Conservation (phyloP, 1,140 invertebrate genomes). For the Nylanderia fulva region DNA sequence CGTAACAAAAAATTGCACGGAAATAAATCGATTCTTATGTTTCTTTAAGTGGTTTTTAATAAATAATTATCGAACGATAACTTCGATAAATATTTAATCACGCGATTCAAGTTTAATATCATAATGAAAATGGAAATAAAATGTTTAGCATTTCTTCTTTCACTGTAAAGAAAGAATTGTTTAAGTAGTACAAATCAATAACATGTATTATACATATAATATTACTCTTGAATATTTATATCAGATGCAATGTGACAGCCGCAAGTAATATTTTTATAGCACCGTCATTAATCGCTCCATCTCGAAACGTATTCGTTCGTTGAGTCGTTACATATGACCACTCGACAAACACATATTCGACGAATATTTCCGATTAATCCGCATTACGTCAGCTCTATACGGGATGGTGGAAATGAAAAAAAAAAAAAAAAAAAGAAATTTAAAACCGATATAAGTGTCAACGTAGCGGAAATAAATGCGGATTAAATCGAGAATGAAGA, state of each 20-base stretch:
- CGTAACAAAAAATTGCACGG: neutral
- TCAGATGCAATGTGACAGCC: neutral
- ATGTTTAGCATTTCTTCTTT: neutral
- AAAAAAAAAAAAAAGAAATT: slow-evolving; percentile 25
- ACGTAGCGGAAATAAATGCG: slow-evolving; percentile 36
- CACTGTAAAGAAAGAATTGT: neutral
- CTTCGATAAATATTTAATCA: too few species aligned
- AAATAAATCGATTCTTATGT: neutral
- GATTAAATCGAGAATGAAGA: slow-evolving; percentile 26
- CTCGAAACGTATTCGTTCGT: slow-evolving; percentile 1
- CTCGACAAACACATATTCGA: slow-evolving; percentile 17
- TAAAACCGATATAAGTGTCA: slow-evolving; percentile 46
- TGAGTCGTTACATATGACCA: slow-evolving; percentile 10
- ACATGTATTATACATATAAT: neutral
- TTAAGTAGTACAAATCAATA: neutral
- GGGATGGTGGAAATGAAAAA: slow-evolving; percentile 9
- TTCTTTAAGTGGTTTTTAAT: slow-evolving; percentile 17
- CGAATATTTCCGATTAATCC: slow-evolving; percentile 46
- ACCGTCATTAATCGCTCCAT: slow-evolving; percentile 19
- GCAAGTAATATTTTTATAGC: slow-evolving; percentile 23
- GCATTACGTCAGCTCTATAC: slow-evolving; percentile 48
- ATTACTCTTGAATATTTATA: slow-evolving; percentile 4
- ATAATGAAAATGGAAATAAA: neutral
- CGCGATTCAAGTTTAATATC: neutral
- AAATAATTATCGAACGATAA: too few species aligned